Evolutionary conservation across 2,797 vertebrate species (phyloP).

Genomic region (Alosa sapidissima): DNA sequence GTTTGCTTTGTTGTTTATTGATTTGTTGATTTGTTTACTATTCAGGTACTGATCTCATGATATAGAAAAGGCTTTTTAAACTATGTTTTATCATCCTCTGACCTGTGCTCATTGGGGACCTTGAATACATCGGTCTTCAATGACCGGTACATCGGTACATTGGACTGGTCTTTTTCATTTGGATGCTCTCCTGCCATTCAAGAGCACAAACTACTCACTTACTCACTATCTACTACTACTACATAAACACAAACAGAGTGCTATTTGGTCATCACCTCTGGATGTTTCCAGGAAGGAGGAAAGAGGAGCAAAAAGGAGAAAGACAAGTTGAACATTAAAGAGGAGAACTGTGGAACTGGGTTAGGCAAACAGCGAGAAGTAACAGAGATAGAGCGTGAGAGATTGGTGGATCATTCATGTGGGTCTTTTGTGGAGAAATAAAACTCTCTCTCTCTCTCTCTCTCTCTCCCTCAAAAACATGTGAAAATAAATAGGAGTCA

Average conservation of each 20-base stretch:
- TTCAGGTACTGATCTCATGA: background rate
- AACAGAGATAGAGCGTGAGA: constrained; percentile 22
- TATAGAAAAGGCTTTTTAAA: background rate
- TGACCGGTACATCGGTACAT: too few species aligned
- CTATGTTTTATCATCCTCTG: background rate
- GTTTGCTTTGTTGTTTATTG: background rate
- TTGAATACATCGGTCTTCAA: background rate
- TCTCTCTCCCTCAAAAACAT: background rate
- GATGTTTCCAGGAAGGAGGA: background rate
- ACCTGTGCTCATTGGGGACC: background rate
- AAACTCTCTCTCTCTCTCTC: background rate
- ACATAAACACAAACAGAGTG: background rate
- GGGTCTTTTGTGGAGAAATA: background rate
- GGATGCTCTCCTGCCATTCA: background rate
- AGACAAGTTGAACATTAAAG: constrained; percentile 41
- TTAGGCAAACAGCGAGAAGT: constrained; percentile 38
- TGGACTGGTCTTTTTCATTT: background rate
- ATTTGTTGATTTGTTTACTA: background rate
- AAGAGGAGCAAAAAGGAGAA: background rate
- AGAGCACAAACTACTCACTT: background rate
- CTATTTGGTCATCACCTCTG: background rate
- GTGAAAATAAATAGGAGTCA: background rate
- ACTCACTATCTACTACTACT: too few species aligned
- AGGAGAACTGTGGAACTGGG: constrained; percentile 32
- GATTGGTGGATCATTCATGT: constrained; percentile 22